Evolutionary conservation across 2,888 invertebrate species (phyloP), one percentile per base, ranked within the genome.

Genomic region (Aleiodes leptofemur): DNA sequence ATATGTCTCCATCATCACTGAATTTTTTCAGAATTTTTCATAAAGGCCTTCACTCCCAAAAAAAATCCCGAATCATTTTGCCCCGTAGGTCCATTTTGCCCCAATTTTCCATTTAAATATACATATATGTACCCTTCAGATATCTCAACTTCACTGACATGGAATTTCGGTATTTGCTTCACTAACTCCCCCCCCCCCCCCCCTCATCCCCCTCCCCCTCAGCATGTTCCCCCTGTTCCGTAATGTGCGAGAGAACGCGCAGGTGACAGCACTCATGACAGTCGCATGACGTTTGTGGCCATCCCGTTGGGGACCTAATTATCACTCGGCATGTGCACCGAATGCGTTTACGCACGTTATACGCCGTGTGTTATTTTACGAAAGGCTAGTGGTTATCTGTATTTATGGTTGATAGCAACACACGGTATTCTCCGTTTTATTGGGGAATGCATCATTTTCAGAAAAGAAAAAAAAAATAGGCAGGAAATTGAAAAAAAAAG

Each of bases 261-360:
- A 82, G 82, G 83, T 88, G 88, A 89, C 88, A 88, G 87, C 84
- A 86, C 84, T 83, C 83, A 82, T 87, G 88, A 87, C 87, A 87
- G 86, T 85, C 85, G 80, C 85, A 85, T 87, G 87, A 89, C 88
- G 83, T 88, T 83, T 88, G 88, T 84, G 87, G 88, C 85, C 82
- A 85, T 85, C 82, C 84, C 85, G 81, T 79, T 81, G 82, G 85
- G 86, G 86, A 87, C 88, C 86, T 88, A 88, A 88, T 89, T 89
- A 87, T 87, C 85, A 83, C 83, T 82, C 81, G 79, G 82, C 82
- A 79, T 80, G 82, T 82, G 80, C 80, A 78, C 74, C 72, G 51
- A 74, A 73, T 72, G 72, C 69, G 64, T 77, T 73, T 72, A 64
- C 78, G 74, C 79, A 79, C 79, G 78, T 79, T 79, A 75, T 76